phyloP scores from a whole-genome alignment of 2,888 invertebrate species.

The Caenorhabditis afra region DNA sequence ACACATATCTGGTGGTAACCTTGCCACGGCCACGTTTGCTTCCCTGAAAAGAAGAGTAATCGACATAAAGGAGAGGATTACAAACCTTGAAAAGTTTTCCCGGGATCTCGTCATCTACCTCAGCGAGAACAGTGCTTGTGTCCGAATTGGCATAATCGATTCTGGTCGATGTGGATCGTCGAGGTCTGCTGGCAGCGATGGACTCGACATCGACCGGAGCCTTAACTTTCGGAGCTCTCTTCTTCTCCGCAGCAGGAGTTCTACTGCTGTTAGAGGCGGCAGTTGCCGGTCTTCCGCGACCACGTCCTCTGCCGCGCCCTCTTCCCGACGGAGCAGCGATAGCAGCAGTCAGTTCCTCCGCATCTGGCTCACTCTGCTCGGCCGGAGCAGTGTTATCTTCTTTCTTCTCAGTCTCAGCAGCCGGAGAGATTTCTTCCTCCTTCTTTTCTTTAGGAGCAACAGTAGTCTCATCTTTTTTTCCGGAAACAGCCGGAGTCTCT shows the following conservation, averaged over 20 bases:
- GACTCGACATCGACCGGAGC: constrained; percentile 62
- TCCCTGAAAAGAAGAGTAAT: constrained; percentile 36
- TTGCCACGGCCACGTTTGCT: constrained; percentile 37
- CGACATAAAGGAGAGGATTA: no score
- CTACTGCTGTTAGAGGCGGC: constrained; percentile 16
- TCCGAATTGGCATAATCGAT: constrained; percentile 79
- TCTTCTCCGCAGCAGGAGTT: constrained; percentile 31
- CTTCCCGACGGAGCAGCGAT: constrained; percentile 45
- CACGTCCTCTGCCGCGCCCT: constrained; percentile 66
- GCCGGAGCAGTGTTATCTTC: constrained; percentile 3
- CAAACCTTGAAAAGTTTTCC: constrained; percentile 73
- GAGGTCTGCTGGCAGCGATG: constrained; percentile 73
- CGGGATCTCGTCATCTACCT: constrained; percentile 79
- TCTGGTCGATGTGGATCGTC: constrained; percentile 74
- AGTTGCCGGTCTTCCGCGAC: constrained; percentile 65
- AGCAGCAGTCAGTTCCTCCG: constrained; percentile 22
- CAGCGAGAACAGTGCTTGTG: constrained; percentile 73
- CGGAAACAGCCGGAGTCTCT: neutral
- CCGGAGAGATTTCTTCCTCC: constrained; percentile 3
- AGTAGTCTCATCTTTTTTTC: constrained; percentile 1
- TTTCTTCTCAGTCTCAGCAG: neutral
- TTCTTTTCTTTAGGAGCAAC: neutral
- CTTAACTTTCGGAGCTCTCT: constrained; percentile 47
- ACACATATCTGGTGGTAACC: constrained; percentile 34
- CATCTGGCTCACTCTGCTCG: constrained; percentile 33